Percentiles rank a stretch among this genome's conserved stretches.
phyloP scores from a whole-genome alignment of 1,140 invertebrate species.

The Homarus americanus region DNA sequence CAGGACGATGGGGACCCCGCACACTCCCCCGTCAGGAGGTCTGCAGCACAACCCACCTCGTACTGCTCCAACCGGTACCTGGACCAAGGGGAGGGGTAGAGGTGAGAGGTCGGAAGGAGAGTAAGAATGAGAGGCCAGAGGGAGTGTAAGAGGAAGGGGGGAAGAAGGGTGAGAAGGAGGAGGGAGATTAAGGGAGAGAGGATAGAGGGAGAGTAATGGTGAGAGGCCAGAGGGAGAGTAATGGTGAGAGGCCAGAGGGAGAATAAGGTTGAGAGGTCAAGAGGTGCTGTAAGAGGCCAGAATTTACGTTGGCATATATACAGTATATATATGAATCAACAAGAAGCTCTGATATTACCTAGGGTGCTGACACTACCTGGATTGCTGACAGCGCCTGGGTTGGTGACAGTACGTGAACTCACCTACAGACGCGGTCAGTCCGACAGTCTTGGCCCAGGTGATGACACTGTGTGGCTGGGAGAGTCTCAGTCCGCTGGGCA shows the following conservation, averaged over 20 bases:
- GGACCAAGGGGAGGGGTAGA: neutral
- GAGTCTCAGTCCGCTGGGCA: conserved; percentile 18
- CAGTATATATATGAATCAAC: too few species aligned
- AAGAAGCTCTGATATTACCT: too few species aligned
- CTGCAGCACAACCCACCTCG: conserved; percentile 44
- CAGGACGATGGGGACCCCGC: neutral
- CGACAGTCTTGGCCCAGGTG: conserved; percentile 40
- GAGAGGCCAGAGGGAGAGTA: neutral
- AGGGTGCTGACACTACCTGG: too few species aligned
- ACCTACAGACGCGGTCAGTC: conserved; percentile 36
- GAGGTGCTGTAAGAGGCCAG: neutral
- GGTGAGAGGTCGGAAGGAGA: conserved; percentile 1
- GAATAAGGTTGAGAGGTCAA: neutral
- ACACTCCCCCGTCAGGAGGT: conserved; percentile 39
- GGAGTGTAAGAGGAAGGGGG: neutral
- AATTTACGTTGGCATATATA: too few species aligned
- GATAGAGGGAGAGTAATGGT: neutral
- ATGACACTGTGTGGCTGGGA: conserved; percentile 28
- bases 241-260: neutral
- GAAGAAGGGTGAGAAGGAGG: neutral
- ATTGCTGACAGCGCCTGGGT: too few species aligned
- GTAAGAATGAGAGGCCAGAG: neutral
- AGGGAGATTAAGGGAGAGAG: neutral
- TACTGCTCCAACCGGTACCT: conserved; percentile 53
- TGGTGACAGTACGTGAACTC: too few species aligned